Evolutionary conservation across 2,888 invertebrate genomes (phyloP), one percentile per base, ranked within the genome.

Genomic region (Hydrotaea diabolus): DNA sequence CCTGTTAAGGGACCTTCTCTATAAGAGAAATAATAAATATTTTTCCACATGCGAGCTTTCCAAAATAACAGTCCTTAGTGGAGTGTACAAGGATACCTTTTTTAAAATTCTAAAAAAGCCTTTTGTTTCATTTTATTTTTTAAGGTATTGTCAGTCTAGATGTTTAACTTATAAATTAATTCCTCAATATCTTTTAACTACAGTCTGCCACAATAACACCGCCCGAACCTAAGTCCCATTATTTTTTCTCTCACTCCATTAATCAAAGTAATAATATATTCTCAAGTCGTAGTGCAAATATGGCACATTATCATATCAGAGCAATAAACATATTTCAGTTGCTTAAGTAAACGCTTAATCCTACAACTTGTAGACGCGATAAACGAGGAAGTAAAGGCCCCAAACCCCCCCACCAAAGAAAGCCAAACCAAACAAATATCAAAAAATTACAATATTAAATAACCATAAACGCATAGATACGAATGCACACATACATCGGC

Each of bases 261-360:
- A 49, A 55, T 55, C 17, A 55, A 55, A n/a, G n/a, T 21, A 21
- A 55, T 55, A 55, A 55, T 55, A 55, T 55, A 55, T 59, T 15
- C 23, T 15, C 1, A 15, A 21, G 69, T 43, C 69, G 46, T 13
- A 23, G 69, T 23, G 69, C 69, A 69, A 46, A 43, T 43, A 46
- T 23, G 8, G 43, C 21, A 19, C 36, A 86, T 78, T 80, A 86
- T 75, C 72, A 85, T 86, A 83, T 86, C 78, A 85, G 82, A 83
- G 84, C 78, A 82, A 81, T 83, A 86, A 87, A 86, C 86, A 87
- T 86, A 87, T 86, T 86, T 84, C 82, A 79, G 76, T 82, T 81
- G 39, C 46, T 43, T 19, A 79, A 86, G 62, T 79, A 85, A 86
- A 82, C 82, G 74, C 79, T 87, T 87, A 87, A 87, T 85, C 86